Base-by-base conservation (phyloP, 2,113 vertebrate species). In the Rhea pennata region DNA sequence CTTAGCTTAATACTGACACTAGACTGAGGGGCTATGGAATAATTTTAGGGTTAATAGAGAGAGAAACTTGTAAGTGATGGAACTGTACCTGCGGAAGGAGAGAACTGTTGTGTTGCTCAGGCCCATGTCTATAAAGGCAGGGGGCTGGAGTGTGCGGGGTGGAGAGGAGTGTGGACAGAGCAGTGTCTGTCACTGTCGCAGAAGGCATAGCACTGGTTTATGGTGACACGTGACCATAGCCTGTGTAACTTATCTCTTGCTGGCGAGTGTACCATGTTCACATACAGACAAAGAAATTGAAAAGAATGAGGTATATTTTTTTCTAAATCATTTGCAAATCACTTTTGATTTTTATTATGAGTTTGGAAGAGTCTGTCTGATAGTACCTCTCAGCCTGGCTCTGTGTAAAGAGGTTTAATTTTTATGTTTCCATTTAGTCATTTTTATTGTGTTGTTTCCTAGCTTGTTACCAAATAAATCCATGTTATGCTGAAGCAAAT, bases 371-470 rank as follows among this genome's bases (percentile, higher is more conserved):
- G 51, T 50, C 78, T 86, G 33, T 17, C 9, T 84, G 72, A 85
- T 75, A 89, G 48, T 56, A 86, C 76, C 82, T 54, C 67, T 84
- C 82, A 89, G 65, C 8, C 3, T 80, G 39, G n/a, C 51, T 93
- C 79, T 66, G 21, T 74, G 64, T 77, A 74, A 93, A 98, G 94
- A 54, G 65, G 65, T 80, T 95, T 93, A 92, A 95, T 94, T 96
- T 97, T 97, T 96, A 95, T 95, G 79, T 94, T 96, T 91, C 54
- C 85, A 69, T 96, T 97, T 91, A 94, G 78, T 95, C 70, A 90
- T 93, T 94, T 97, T 97, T 96, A 97, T 96, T 90, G 69, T 88
- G 36, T 86, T 87, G 58, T 91, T 97, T 95, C 91, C 82, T 73
- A 94, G 65, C 61, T 96, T 6, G 1, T 74, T 95, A 88, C 89